Conservation (phyloP, 2,113 vertebrate species). For the Myotis yumanensis region DNA sequence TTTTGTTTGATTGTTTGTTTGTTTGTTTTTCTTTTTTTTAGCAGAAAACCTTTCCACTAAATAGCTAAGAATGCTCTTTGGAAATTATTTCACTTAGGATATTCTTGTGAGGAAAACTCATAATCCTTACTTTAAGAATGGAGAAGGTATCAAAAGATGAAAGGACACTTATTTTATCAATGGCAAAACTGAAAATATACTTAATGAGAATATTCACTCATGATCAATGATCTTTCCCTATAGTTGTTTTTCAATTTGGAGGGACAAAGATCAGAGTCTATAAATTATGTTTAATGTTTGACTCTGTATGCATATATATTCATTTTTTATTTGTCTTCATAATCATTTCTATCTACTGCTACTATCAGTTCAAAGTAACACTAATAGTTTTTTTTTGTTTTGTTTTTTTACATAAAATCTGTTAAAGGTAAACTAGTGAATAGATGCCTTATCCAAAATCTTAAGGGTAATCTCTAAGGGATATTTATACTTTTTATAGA, state of each 20-base stretch:
- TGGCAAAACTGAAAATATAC: not conserved
- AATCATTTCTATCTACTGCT: not conserved
- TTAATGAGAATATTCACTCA: not conserved
- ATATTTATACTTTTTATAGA: not conserved
- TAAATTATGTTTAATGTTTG: not conserved
- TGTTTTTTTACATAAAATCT: not conserved
- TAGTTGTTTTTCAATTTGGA: not conserved
- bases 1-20: no score
- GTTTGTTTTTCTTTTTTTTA: not conserved
- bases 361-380: not conserved
- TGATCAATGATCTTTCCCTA: not conserved
- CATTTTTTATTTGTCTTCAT: not conserved
- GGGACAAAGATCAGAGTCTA: not conserved
- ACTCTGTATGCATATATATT: not conserved
- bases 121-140: not conserved
- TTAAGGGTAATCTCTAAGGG: not conserved
- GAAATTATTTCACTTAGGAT: not conserved
- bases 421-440: not conserved
- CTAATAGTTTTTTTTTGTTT: not conserved
- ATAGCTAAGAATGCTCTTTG: not conserved
- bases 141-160: not conserved
- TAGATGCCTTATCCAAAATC: not conserved
- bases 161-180: not conserved
- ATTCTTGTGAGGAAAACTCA: not conserved
- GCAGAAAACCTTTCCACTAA: conserved; percentile 6